phyloP scores from a whole-genome alignment of 2,888 invertebrate species.

The Macaria liturata region DNA sequence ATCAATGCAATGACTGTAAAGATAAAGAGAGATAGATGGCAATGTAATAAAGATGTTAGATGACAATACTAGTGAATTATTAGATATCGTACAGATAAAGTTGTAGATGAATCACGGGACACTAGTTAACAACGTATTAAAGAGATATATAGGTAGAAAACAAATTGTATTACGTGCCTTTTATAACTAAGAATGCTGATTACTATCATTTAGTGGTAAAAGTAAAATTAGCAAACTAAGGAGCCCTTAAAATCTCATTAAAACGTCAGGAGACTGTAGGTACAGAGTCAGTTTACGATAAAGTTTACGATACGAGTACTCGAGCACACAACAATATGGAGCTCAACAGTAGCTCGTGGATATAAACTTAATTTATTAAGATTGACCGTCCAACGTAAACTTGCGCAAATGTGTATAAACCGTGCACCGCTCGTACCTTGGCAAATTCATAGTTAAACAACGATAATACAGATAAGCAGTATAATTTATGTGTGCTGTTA shows the following conservation, averaged over 20 bases:
- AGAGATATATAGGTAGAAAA: no score
- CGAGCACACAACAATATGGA: background rate
- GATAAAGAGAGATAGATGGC: background rate
- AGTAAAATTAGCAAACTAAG: no score
- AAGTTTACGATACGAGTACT: background rate
- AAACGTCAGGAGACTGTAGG: no score
- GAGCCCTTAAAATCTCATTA: no score
- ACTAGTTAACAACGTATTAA: no score
- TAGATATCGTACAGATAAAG: no score
- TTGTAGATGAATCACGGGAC: no score
- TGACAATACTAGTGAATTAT: no score
- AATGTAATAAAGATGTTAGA: background rate
- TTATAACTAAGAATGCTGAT: no score
- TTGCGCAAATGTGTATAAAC: slow-evolving; percentile 13
- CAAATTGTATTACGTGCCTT: no score
- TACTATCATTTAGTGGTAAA: no score
- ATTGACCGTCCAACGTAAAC: slow-evolving; percentile 14
- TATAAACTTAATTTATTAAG: slow-evolving; percentile 19
- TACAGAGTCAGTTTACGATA: background rate
- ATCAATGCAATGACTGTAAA: slow-evolving; percentile 4
- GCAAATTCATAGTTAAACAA: slow-evolving; percentile 32
- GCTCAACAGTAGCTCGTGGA: slow-evolving; percentile 3
- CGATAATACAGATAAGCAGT: slow-evolving; percentile 36
- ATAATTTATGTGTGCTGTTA: slow-evolving; percentile 23
- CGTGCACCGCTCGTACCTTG: slow-evolving; percentile 12